phyloP scores from a whole-genome alignment of 2,888 invertebrate species.

The Gonocerus acuteangulatus region DNA sequence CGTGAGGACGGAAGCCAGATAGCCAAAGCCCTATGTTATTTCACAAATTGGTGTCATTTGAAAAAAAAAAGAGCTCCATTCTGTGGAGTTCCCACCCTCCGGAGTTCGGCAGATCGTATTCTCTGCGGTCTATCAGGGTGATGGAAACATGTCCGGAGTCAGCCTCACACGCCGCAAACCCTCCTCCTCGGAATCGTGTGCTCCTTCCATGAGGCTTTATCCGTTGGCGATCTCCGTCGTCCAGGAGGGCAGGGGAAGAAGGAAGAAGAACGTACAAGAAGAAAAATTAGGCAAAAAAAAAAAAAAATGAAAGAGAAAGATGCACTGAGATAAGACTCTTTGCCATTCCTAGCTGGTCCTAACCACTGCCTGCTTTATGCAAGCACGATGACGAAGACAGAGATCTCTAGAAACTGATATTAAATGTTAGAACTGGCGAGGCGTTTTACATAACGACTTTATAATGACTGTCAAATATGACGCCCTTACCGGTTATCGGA shows the following conservation, averaged over 20 bases:
- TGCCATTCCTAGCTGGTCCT: no score
- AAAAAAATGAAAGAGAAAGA: no score
- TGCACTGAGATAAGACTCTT: no score
- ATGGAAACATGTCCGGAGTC: background rate
- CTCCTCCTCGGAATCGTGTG: background rate
- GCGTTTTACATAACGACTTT: no score
- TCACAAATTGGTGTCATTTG: slow-evolving; percentile 14
- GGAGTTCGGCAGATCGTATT: no score
- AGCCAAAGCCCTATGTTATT: slow-evolving; percentile 11
- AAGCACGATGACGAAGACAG: no score
- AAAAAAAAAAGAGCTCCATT: background rate
- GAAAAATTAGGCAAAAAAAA: background rate
- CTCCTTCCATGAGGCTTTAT: background rate
- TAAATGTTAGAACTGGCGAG: no score
- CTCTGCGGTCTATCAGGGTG: no score
- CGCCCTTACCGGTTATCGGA: no score
- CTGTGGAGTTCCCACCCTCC: background rate
- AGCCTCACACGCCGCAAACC: background rate
- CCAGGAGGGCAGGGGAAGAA: background rate
- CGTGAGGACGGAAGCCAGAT: background rate
- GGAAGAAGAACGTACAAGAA: background rate
- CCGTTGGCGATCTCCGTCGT: background rate
- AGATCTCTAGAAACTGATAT: no score
- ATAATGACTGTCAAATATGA: no score
- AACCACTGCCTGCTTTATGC: no score